A percentile compares a stretch with the other conserved stretches of the same genome.
phyloP scores from a whole-genome alignment of 2,888 invertebrate genomes.

The Ophion ellenae region DNA sequence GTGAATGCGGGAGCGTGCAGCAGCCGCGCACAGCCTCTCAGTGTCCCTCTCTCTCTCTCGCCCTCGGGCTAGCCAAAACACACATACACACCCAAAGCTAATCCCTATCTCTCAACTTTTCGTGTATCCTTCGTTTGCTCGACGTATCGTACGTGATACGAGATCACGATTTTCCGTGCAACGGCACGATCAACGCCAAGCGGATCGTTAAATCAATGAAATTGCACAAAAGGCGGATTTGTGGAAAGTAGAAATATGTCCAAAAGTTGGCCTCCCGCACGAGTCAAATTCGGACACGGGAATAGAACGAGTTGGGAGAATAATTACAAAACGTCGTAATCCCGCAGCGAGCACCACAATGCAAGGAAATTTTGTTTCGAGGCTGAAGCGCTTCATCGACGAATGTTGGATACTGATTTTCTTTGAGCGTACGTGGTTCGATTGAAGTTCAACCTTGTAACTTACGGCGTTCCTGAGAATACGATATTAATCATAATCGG shows the following conservation, averaged over 20 bases:
- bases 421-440: no score
- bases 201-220: not conserved
- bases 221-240: not conserved
- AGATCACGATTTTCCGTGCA: slow-evolving; percentile 1
- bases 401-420: no score
- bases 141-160: not conserved
- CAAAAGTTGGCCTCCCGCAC: not conserved
- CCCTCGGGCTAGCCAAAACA: slow-evolving; percentile 82
- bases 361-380: slow-evolving; percentile 15
- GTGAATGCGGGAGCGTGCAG: slow-evolving; percentile 88
- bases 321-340: slow-evolving; percentile 5
- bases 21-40: slow-evolving; percentile 87
- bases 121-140: slow-evolving; percentile 8
- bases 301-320: slow-evolving; percentile 16
- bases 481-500: no score
- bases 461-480: no score
- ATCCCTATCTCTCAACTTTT: slow-evolving; percentile 69
- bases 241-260: not conserved
- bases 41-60: slow-evolving; percentile 85
- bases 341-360: slow-evolving; percentile 6
- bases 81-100: slow-evolving; percentile 73
- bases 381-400: not conserved
- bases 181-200: slow-evolving; percentile 1
- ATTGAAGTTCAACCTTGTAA: no score
- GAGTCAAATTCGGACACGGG: slow-evolving; percentile 12